phyloP scores from a whole-genome alignment of 2,797 vertebrate species.

The Sebastes melanostomus region DNA sequence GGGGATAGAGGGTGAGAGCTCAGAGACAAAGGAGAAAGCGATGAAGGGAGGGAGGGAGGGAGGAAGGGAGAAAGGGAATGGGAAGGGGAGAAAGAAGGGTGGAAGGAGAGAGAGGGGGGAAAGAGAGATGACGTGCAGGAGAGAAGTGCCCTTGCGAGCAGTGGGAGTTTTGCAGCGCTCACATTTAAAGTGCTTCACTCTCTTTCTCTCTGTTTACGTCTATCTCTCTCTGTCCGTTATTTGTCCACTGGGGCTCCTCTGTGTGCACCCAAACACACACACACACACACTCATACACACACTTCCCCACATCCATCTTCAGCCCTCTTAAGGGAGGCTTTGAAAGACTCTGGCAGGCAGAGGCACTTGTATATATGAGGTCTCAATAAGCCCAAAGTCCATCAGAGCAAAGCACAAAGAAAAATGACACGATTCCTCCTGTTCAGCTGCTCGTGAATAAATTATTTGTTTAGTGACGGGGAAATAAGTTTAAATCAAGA shows the following conservation, averaged over 20 bases:
- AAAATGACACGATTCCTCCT: slow-evolving; percentile 34
- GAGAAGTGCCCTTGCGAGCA: slow-evolving; percentile 78
- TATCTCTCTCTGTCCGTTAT: slow-evolving; percentile 71
- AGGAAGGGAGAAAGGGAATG: slow-evolving; percentile 49
- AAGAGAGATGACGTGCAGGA: slow-evolving; percentile 73
- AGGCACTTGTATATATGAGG: slow-evolving; percentile 65
- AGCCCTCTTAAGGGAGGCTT: slow-evolving; percentile 71
- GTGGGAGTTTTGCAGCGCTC: slow-evolving; percentile 76
- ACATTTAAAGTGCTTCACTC: slow-evolving; percentile 77
- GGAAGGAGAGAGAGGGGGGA: slow-evolving; percentile 51
- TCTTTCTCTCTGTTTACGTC: slow-evolving; percentile 66
- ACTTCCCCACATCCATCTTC: slow-evolving; percentile 75
- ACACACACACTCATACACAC: slow-evolving; percentile 45
- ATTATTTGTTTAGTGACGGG: not conserved
- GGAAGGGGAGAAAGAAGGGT: slow-evolving; percentile 66
- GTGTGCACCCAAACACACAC: slow-evolving; percentile 51
- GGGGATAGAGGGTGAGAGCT: slow-evolving; percentile 77
- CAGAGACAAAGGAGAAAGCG: slow-evolving; percentile 76
- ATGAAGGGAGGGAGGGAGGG: slow-evolving; percentile 61
- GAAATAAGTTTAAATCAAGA: not conserved
- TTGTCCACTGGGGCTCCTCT: slow-evolving; percentile 75
- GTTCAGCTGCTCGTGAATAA: not conserved
- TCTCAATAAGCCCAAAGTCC: slow-evolving; percentile 63
- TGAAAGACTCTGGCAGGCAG: slow-evolving; percentile 68
- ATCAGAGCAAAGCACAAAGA: slow-evolving; percentile 44